These are phyloP conservation scores for Orchestes rusci DNA, from an alignment of 2,888 invertebrate genomes.

Conservation along the genomic window DNA sequence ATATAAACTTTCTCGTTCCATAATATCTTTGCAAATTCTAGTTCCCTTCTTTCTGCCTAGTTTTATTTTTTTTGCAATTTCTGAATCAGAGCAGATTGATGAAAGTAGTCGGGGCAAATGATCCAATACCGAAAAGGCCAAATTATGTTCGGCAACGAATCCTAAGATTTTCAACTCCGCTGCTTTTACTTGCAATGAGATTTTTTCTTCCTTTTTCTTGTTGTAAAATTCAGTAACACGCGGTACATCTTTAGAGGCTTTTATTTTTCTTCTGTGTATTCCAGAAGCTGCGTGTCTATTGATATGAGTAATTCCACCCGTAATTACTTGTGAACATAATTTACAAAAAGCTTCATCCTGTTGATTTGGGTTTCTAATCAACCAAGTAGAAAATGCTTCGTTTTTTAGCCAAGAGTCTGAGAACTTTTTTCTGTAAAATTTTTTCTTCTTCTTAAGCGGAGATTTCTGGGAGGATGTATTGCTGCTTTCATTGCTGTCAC, in stretches of 20 bases:
- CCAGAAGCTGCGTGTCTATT: slow-evolving; percentile 8
- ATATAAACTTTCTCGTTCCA: slow-evolving; percentile 4
- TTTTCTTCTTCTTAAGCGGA: too few species aligned
- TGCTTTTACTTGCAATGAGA: slow-evolving; percentile 1
- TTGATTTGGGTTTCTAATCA: slow-evolving; percentile 8
- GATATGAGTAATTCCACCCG: slow-evolving; percentile 9
- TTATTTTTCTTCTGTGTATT: slow-evolving; percentile 3
- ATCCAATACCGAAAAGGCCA: slow-evolving; percentile 8
- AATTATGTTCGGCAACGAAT: slow-evolving; percentile 11
- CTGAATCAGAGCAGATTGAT: slow-evolving; percentile 7
- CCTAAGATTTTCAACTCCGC: slow-evolving; percentile 8
- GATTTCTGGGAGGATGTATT: not conserved
- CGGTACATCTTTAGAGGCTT: slow-evolving; percentile 1
- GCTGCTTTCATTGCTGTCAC: slow-evolving; percentile 1
- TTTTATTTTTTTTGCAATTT: slow-evolving; percentile 8
- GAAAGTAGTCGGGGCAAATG: slow-evolving; percentile 8
- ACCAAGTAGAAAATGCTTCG: slow-evolving; percentile 8
- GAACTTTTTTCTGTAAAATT: too few species aligned
- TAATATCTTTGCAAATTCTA: slow-evolving; percentile 9
- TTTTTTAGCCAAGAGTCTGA: slow-evolving; percentile 8
- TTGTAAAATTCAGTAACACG: slow-evolving; percentile 8
- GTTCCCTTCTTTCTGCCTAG: slow-evolving; percentile 9
- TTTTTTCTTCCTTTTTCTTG: slow-evolving; percentile 5
- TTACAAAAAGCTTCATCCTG: slow-evolving; percentile 8
- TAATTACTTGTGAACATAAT: slow-evolving; percentile 6